These are phyloP conservation scores for Pantherophis alleghaniensis DNA, from an alignment of 2,797 vertebrate species.

Conservation along the genomic window DNA sequence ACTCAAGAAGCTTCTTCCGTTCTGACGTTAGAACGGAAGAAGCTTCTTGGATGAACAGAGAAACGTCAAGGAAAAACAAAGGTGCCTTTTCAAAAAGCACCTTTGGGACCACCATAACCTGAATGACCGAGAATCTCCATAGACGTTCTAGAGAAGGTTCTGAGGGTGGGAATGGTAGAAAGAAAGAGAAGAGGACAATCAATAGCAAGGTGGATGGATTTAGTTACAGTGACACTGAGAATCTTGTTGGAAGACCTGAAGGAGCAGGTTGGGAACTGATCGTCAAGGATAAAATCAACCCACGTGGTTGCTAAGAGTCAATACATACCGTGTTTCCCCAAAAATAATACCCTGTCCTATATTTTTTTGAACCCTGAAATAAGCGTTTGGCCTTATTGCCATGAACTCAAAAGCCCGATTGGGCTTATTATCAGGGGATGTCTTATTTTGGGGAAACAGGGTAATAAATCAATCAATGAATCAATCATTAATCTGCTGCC, in stretches of 20 bases:
- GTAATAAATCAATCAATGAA: background rate
- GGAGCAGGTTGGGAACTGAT: background rate
- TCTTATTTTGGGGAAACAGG: too few species aligned
- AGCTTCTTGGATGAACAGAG: background rate
- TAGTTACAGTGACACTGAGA: background rate
- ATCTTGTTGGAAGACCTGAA: background rate
- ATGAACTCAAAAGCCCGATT: too few species aligned
- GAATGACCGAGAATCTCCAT: background rate
- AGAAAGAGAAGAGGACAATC: background rate
- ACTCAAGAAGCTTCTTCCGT: background rate
- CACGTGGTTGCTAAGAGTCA: background rate
- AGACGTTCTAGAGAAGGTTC: background rate
- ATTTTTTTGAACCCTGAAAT: too few species aligned
- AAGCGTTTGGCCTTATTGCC: too few species aligned
- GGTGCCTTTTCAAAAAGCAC: background rate
- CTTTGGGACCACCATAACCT: background rate
- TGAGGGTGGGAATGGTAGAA: background rate
- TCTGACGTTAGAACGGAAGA: background rate
- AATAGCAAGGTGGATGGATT: background rate
- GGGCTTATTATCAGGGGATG: too few species aligned
- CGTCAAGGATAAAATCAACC: background rate
- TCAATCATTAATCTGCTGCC: background rate
- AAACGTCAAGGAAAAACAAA: background rate
- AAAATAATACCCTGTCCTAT: too few species aligned
- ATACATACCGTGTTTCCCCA: background rate